Evolutionary conservation across 2,888 invertebrate genomes (phyloP).

Genomic region (Eupithecia exiguata): DNA sequence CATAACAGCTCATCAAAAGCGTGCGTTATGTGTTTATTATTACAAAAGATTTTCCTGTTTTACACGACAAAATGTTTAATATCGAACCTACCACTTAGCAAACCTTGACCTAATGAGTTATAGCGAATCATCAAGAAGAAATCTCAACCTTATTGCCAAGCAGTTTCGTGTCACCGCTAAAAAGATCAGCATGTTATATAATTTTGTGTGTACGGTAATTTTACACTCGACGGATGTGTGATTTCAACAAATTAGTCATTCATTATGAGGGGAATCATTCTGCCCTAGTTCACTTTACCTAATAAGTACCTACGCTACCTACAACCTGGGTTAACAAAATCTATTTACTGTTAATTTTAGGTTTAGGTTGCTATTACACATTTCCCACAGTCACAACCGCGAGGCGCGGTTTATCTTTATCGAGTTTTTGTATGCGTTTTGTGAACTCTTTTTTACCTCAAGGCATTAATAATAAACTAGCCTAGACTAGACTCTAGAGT

Average conservation of each 20-base stretch:
- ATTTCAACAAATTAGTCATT: slow-evolving; percentile 45
- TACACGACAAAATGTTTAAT: slow-evolving; percentile 27
- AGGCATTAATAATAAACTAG: no score
- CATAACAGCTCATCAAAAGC: slow-evolving; percentile 12
- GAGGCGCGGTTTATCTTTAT: not conserved
- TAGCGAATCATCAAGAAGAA: slow-evolving; percentile 14
- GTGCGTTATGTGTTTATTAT: slow-evolving; percentile 28
- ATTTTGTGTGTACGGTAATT: slow-evolving; percentile 41
- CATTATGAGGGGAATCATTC: slow-evolving; percentile 39
- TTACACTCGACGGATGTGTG: slow-evolving; percentile 42
- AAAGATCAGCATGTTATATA: slow-evolving; percentile 38
- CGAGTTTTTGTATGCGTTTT: not conserved
- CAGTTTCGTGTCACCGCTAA: slow-evolving; percentile 17
- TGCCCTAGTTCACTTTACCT: slow-evolving; percentile 36
- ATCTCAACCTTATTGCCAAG: slow-evolving; percentile 27
- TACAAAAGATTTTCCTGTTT: slow-evolving; percentile 35
- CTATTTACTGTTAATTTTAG: slow-evolving; percentile 9
- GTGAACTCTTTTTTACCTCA: no score
- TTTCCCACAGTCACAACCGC: not conserved
- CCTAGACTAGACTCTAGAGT: no score
- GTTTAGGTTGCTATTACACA: slow-evolving; percentile 2
- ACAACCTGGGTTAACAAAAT: slow-evolving; percentile 12
- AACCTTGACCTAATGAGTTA: slow-evolving; percentile 45
- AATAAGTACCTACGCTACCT: not conserved
- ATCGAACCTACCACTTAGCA: slow-evolving; percentile 26